Conservation (phyloP, 2,113 vertebrate species). For the Chaetops frenatus region DNA sequence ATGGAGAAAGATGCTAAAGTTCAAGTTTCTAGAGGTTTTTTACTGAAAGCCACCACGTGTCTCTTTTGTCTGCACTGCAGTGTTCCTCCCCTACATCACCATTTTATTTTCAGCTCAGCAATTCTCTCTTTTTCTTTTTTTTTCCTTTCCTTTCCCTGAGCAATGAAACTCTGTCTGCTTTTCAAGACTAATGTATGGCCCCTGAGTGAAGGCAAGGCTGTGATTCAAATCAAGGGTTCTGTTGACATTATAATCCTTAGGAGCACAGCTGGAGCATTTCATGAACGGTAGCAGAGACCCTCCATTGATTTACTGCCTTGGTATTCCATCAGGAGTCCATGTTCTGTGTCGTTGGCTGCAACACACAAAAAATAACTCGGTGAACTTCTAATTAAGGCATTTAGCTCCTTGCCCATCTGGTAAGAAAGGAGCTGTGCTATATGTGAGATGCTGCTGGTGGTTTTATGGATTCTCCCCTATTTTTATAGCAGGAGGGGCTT, state of each 20-base stretch:
- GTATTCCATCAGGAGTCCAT: conserved; percentile 55
- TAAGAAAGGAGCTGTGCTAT: conserved; percentile 29
- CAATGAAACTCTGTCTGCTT: conserved; percentile 36
- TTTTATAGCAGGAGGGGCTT: conserved; percentile 26
- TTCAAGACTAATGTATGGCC: conserved; percentile 33
- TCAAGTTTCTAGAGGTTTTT: background rate
- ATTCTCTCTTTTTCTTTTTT: background rate
- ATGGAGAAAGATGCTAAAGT: background rate
- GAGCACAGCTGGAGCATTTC: conserved; percentile 67
- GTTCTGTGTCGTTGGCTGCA: conserved; percentile 39
- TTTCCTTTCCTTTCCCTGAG: background rate
- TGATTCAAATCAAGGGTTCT: conserved; percentile 66
- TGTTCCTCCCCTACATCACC: background rate
- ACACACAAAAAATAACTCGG: conserved; percentile 15
- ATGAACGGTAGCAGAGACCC: conserved; percentile 44
- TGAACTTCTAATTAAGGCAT: conserved; percentile 51
- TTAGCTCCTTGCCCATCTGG: background rate
- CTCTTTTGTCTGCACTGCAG: background rate
- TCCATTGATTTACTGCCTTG: conserved; percentile 63
- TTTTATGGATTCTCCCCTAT: conserved; percentile 55
- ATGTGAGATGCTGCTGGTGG: background rate
- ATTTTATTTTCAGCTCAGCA: conserved; percentile 54
- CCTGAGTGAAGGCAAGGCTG: conserved; percentile 65
- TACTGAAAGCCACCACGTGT: background rate
- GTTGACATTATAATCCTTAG: conserved; percentile 64